These are phyloP conservation scores for Phorcus lineatus DNA, from an alignment of 2,888 invertebrate species.

Conservation along the genomic window DNA sequence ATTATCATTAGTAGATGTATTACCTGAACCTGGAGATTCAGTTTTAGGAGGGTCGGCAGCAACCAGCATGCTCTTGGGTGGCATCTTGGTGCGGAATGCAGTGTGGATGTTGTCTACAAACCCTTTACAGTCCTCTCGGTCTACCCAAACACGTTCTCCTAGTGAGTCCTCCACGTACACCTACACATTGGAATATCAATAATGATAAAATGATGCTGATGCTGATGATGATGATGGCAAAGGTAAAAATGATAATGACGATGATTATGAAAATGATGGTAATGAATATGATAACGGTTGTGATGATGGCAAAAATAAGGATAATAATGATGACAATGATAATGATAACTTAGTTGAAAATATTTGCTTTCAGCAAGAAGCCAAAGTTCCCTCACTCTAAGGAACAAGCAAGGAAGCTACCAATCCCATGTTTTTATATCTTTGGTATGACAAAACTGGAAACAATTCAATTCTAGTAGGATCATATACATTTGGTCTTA, in stretches of 20 bases:
- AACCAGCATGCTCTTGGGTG: conserved; percentile 81
- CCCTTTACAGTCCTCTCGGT: conserved; percentile 90
- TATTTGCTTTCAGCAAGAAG: no score
- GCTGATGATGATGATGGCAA: neutral
- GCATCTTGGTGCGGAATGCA: conserved; percentile 86
- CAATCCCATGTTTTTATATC: no score
- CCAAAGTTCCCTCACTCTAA: no score
- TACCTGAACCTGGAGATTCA: conserved; percentile 52
- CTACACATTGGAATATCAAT: conserved; percentile 75
- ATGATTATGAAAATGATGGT: no score
- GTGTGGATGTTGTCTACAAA: conserved; percentile 93
- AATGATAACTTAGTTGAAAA: no score
- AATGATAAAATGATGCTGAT: no score
- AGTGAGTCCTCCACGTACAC: conserved; percentile 95
- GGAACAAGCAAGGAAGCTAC: no score
- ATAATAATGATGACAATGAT: no score
- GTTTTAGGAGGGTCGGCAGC: conserved; percentile 38
- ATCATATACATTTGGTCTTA: no score
- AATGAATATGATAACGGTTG: neutral
- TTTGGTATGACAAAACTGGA: no score
- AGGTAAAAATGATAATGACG: neutral
- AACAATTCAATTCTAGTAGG: no score
- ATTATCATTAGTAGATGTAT: no score
- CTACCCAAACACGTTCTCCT: conserved; percentile 95
- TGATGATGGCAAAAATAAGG: neutral